Base-by-base conservation (phyloP, 1,140 invertebrate species). In the Amyelois transitella region DNA sequence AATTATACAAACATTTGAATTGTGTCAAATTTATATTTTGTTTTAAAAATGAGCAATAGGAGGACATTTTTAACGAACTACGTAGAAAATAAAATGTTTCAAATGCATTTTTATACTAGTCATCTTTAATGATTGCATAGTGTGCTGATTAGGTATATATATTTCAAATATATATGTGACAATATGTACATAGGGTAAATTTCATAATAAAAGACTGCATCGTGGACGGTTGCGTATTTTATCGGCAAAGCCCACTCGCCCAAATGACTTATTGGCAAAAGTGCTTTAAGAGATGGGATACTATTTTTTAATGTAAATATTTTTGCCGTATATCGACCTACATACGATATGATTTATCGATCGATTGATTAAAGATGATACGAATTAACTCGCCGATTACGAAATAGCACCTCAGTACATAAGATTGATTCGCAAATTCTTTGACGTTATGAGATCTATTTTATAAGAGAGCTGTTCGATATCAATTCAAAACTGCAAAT, bases 101-200 rank as follows among this genome's bases (percentile, higher is more conserved):
- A 32, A 47, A 32, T 24, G 43, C 51, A 51, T 62, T 60, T 58
- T 57, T 47, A 54, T 55, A 55, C 66, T 68, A 68, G 66, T 68
- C 66, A 62, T 38, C 21, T 8, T 51, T n/a, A 48, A 21, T 20
- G 14, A 21, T 47, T 48, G 20, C 18, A 14, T 38, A 38, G 43
- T n/a, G 8, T 21, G 7, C 12, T 38, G 12, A 5, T 19, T 21
- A 6, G 20, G 21, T 48, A 7, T 20, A 47, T 47, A 20, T 20
- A 1, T 48, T 21, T 48, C 21, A 48, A 48, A 48, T 48, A 21
- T 44, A 38, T 43, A 38, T 59, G 48, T 54, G 51, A 59, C 57
- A 54, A 59, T 59, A 59, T 32, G 28, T 24, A 43, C 43, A 48
- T 49, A 53, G 22, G 47, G 51, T 51, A 28, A 54, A 53, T 55